Evolutionary conservation across 2,888 invertebrate genomes (phyloP).

Genomic region (Escarpia spicata): DNA sequence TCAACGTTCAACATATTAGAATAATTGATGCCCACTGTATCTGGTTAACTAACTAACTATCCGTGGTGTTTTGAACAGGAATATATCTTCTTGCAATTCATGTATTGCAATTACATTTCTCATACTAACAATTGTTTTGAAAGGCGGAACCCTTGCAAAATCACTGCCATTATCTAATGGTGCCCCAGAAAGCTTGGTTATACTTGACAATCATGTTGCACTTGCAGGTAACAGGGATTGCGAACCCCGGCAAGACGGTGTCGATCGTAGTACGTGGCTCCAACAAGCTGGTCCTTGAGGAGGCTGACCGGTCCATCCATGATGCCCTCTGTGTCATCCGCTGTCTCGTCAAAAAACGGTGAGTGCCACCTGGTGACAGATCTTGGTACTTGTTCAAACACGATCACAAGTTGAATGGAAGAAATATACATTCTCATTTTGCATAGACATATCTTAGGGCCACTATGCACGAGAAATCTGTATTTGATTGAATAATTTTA

Average conservation of each 20-base stretch:
- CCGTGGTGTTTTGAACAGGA: too few species aligned
- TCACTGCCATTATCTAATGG: not conserved
- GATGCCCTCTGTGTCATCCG: constrained; percentile 93
- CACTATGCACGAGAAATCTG: too few species aligned
- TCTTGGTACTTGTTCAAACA: not conserved
- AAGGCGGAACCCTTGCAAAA: not conserved
- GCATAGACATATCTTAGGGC: too few species aligned
- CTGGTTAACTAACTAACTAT: not conserved
- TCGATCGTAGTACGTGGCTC: constrained; percentile 90
- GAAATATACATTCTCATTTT: too few species aligned
- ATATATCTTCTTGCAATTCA: too few species aligned
- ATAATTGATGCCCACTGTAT: not conserved
- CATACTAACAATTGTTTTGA: not conserved
- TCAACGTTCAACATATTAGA: too few species aligned
- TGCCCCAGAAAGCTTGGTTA: not conserved
- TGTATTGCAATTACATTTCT: too few species aligned
- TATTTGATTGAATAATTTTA: too few species aligned
- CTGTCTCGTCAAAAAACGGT: constrained; percentile 90
- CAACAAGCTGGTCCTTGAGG: constrained; percentile 86
- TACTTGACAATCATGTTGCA: not conserved
- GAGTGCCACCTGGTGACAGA: not conserved
- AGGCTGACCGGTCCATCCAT: constrained; percentile 91
- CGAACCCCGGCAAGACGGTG: constrained; percentile 87
- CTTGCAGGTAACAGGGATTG: constrained; percentile 82
- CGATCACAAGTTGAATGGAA: not conserved